phyloP scores from a whole-genome alignment of 2,888 invertebrate genomes.

The Quadroppia sp. region DNA sequence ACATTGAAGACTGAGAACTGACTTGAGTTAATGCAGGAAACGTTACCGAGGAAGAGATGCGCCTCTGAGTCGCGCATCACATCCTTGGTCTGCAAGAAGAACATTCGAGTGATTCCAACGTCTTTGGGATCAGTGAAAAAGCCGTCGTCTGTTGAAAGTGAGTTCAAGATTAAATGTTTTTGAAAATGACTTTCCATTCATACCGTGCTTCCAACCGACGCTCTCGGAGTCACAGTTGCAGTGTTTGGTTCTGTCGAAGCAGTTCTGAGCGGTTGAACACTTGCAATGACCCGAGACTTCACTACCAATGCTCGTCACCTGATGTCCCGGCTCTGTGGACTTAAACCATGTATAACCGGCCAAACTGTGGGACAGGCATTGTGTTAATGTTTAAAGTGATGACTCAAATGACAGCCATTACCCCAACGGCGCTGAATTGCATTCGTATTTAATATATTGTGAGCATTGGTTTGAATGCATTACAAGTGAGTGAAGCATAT shows the following conservation, averaged over 20 bases:
- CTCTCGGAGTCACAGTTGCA: constrained; percentile 73
- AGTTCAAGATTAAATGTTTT: too few species aligned
- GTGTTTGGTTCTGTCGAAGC: constrained; percentile 72
- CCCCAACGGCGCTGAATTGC: constrained; percentile 79
- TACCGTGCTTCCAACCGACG: background rate
- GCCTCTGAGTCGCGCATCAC: constrained; percentile 76
- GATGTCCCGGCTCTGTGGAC: constrained; percentile 45
- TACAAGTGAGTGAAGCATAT: constrained; percentile 73
- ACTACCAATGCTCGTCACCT: constrained; percentile 60
- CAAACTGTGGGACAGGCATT: background rate
- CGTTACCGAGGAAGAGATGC: constrained; percentile 78
- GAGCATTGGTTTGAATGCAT: constrained; percentile 83
- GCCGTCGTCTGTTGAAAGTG: constrained; percentile 71
- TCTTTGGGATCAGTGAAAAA: constrained; percentile 72
- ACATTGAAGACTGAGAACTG: constrained; percentile 53
- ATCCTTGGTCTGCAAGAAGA: constrained; percentile 78
- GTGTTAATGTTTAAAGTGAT: background rate
- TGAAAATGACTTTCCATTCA: constrained; percentile 82
- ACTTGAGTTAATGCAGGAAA: constrained; percentile 94
- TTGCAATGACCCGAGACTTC: constrained; percentile 57
- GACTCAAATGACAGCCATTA: constrained; percentile 35
- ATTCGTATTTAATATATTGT: constrained; percentile 84
- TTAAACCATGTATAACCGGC: constrained; percentile 48
- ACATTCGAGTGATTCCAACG: constrained; percentile 83
- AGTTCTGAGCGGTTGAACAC: constrained; percentile 68